Evolutionary conservation across 2,888 invertebrate genomes (phyloP).

Genomic region (Drosophila planitibia): DNA sequence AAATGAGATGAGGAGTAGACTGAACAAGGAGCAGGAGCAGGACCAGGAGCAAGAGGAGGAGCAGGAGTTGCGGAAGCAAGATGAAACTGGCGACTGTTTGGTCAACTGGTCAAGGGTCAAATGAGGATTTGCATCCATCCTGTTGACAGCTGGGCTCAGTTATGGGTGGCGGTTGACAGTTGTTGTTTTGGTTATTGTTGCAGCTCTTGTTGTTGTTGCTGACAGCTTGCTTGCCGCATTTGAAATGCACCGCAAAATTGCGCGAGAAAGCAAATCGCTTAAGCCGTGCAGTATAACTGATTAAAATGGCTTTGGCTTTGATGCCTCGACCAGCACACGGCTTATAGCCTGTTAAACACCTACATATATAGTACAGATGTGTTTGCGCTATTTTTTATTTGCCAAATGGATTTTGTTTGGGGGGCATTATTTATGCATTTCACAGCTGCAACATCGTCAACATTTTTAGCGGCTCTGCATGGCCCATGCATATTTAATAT

Average conservation of each 20-base stretch:
- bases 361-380: background rate
- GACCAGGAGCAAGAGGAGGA: background rate
- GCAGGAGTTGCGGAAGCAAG: background rate
- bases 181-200: conserved; percentile 12
- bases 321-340: conserved; percentile 37
- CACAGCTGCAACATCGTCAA: conserved; percentile 53
- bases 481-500: conserved; percentile 74
- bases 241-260: conserved; percentile 72
- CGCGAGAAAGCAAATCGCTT: conserved; percentile 65
- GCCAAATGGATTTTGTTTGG: conserved; percentile 49
- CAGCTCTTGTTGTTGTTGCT: conserved; percentile 23
- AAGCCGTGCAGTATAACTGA: conserved; percentile 62
- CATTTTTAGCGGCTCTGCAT: conserved; percentile 39
- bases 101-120: conserved; percentile 74
- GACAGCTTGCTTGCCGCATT: conserved; percentile 66
- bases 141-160: conserved; percentile 35
- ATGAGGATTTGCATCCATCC: conserved; percentile 74
- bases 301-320: conserved; percentile 72
- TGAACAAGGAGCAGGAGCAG: background rate
- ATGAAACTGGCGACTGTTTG: conserved; percentile 2
- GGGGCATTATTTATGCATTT: conserved; percentile 53
- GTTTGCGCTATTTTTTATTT: conserved; percentile 27
- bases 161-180: conserved; percentile 37
- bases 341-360: conserved; percentile 25
- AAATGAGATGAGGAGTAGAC: conserved; percentile 56